Evolutionary conservation across 2,113 vertebrate genomes (phyloP).

Genomic region (Trogon melanurus): DNA sequence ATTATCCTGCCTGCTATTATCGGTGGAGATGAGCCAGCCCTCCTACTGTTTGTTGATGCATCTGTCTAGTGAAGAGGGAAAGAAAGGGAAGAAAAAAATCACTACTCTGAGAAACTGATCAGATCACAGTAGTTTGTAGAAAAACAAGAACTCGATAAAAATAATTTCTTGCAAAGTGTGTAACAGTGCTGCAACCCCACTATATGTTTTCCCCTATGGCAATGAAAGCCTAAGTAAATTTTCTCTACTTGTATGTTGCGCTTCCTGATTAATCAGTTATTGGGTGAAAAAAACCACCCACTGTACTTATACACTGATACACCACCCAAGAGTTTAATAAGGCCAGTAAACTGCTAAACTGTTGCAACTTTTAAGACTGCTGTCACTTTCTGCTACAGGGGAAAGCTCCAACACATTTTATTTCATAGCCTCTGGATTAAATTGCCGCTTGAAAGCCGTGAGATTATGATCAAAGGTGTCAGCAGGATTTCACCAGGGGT

Average conservation of each 20-base stretch:
- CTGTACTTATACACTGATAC: neutral
- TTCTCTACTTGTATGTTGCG: neutral
- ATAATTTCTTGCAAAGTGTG: neutral
- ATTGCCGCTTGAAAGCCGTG: neutral
- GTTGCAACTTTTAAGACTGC: neutral
- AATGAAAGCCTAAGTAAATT: neutral
- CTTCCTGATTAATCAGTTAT: neutral
- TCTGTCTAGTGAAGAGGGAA: neutral
- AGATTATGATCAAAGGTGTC: neutral
- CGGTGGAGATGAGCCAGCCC: slow-evolving; percentile 42
- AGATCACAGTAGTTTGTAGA: neutral
- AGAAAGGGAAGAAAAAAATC: neutral
- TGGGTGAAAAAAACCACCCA: neutral
- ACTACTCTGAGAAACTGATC: neutral
- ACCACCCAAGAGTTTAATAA: neutral
- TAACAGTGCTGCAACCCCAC: neutral
- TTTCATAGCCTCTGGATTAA: neutral
- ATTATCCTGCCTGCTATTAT: slow-evolving; percentile 39
- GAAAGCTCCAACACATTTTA: neutral
- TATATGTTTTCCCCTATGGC: neutral
- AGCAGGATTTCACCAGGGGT: neutral
- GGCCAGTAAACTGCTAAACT: neutral
- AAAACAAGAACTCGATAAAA: neutral
- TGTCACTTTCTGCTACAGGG: neutral
- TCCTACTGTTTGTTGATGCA: slow-evolving; percentile 43